Percentiles rank a stretch among this genome's conserved stretches.
These are phyloP conservation scores for Grapholita molesta DNA, from an alignment of 1,140 invertebrate species.

Conservation along the genomic window DNA sequence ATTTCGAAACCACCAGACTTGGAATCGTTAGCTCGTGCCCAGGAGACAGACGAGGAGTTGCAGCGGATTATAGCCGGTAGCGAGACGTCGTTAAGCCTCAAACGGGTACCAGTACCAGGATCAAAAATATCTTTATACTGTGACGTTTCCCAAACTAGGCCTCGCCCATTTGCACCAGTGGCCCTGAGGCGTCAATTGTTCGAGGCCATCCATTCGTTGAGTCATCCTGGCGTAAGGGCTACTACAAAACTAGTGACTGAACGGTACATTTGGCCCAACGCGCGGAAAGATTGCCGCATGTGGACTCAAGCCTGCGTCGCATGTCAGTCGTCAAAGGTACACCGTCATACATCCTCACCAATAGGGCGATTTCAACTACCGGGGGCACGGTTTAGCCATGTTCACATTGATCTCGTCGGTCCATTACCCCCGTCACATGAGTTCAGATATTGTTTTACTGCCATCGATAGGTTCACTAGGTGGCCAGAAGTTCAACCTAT, in stretches of 20 bases:
- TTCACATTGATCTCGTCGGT: too few species aligned
- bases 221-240: too few species aligned
- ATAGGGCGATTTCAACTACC: too few species aligned
- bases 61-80: background rate
- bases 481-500: constrained; percentile 26
- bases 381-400: too few species aligned
- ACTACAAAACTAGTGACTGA: too few species aligned
- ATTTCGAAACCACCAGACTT: background rate
- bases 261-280: too few species aligned
- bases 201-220: too few species aligned
- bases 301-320: too few species aligned
- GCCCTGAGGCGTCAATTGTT: too few species aligned
- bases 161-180: background rate
- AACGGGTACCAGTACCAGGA: background rate
- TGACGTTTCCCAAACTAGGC: background rate
- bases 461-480: constrained; percentile 45
- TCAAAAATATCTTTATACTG: background rate
- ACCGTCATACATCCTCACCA: background rate
- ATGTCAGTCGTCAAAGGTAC: background rate
- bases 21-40: background rate
- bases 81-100: background rate
- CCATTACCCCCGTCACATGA: too few species aligned
- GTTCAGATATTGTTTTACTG: too few species aligned
- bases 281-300: too few species aligned
- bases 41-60: background rate